Evolutionary conservation across 92 coral and sea anemone species (phyloP), one percentile per base, ranked within the genome.

Genomic region (Paramuricea clavata): DNA sequence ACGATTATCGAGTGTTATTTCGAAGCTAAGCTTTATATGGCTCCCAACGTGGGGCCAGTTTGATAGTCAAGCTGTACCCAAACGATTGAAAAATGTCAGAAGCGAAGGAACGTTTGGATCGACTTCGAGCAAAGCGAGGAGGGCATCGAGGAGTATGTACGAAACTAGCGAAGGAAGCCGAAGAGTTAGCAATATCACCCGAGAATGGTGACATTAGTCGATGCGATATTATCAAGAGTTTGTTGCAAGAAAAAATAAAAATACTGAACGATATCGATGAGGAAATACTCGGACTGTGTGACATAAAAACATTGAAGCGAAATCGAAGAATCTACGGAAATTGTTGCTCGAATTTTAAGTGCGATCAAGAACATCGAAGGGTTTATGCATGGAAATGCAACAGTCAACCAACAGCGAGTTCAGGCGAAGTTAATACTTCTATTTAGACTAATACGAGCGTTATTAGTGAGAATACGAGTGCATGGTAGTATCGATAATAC

Each of bases 231-330:
- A 42, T 74, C 32, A 15, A 59, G 30, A 47, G 65, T 34, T 62
- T 81, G 87, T 21, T 81, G 27, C 67, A 87, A 41, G 31, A 28
- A 42, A 89, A 83, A 28, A 4, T 28, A 30, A 60, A 83, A 31
- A 7, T 54, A 1, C 71, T 89, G 1, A 50, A 70, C 27, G 62
- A 87, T 3, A 30, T 89, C 15, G 71, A 89, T 33, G 76, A 85
- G 44, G 86, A 89, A 72, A 86, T 89, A 17, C 82, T 89, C 4
- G 32, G 68, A 41, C 34, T 76, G 39, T 85, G 78, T 71, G 52
- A 72, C 1, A 54, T 72, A 2, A 41, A 27, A 17, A 72, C 0
- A 72, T 72, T 19, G 57, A 22, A 26, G 78, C 32, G 52, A 72
- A 72, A 72, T 72, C 57, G 78, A 72, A 13, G 78, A 72, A 11